Base-by-base conservation (phyloP, 2,888 invertebrate genomes). In the Nomada hirtipes region DNA sequence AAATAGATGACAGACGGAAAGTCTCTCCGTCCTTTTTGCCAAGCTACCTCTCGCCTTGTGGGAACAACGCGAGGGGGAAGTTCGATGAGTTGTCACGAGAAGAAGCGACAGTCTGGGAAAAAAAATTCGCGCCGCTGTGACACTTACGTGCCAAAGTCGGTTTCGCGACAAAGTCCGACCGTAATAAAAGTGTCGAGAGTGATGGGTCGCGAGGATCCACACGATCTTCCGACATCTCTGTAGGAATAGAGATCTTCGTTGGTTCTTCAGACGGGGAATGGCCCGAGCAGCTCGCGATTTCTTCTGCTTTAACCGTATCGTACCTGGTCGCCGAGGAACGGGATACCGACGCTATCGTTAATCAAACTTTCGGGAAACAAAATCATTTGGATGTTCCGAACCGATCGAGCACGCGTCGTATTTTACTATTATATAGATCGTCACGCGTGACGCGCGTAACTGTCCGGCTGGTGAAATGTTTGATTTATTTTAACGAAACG, bases 401-500 rank as follows among this genome's bases (percentile, higher is more conserved):
- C 85, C 85, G 83, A 86, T 86, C 71, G 69, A 61, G 65, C 23
- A 50, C 55, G 47, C 74, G 67, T 72, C 78, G 69, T 85, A 83
- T 86, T 86, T 86, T 81, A 83, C 64, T 74, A 68, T 73, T 53
- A 63, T 63, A 73, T 64, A 52, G 65, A 52, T 20, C 69, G n/a
- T 60, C 50, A 50, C 50, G 36, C 81, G 74, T 69, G 83, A 83
- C 83, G 69, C 68, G 59, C 78, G 68, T 50, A 68, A 80, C 76
- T 75, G 83, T 75, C 82, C 65, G 60, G 75, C 44, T 42, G 26
- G 67, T 71, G 72, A 67, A 23, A 70, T 59, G 53, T 76, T 85
- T 85, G 85, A 86, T 86, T 86, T 86, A 86, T 86, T 85, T 83
- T 72, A 76, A 73, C 79, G 61, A 79, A 79, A 29, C 74, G 74